phyloP scores from a whole-genome alignment of 2,113 vertebrate species.

The Ellobius talpinus region DNA sequence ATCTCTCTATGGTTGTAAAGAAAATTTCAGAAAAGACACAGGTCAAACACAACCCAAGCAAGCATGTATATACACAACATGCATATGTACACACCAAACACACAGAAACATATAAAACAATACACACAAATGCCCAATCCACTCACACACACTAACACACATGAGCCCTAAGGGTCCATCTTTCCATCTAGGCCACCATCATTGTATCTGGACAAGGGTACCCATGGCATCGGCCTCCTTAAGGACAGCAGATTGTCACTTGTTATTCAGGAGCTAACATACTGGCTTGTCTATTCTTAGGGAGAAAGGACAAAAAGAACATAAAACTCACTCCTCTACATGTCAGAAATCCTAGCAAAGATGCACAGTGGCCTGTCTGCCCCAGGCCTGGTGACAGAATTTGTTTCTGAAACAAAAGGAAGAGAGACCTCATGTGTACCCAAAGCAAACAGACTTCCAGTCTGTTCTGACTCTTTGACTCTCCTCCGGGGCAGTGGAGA shows the following conservation, averaged over 20 bases:
- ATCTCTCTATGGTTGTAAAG: not conserved
- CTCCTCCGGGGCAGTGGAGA: not conserved
- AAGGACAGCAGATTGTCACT: not conserved
- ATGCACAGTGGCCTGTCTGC: not conserved
- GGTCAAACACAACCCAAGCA: not conserved
- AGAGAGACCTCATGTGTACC: not conserved
- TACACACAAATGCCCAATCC: not conserved
- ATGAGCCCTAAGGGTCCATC: no score
- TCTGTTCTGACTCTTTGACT: not conserved
- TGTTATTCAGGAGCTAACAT: not conserved
- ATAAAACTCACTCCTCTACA: not conserved
- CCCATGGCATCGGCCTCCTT: not conserved
- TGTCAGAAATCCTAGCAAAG: slow-evolving; percentile 54
- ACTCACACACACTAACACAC: not conserved
- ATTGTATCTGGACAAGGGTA: not conserved
- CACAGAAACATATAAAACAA: not conserved
- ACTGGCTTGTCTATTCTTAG: not conserved
- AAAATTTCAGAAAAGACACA: not conserved
- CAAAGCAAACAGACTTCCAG: not conserved
- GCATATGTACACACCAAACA: not conserved
- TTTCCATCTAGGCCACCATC: not conserved
- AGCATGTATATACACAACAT: not conserved
- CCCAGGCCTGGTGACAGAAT: slow-evolving; percentile 14
- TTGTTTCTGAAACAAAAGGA: slow-evolving; percentile 43
- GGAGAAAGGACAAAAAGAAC: not conserved